Evolutionary conservation across 2,888 invertebrate genomes (phyloP), one percentile per base, ranked within the genome.

Genomic region (Tenthredo distinguenda): DNA sequence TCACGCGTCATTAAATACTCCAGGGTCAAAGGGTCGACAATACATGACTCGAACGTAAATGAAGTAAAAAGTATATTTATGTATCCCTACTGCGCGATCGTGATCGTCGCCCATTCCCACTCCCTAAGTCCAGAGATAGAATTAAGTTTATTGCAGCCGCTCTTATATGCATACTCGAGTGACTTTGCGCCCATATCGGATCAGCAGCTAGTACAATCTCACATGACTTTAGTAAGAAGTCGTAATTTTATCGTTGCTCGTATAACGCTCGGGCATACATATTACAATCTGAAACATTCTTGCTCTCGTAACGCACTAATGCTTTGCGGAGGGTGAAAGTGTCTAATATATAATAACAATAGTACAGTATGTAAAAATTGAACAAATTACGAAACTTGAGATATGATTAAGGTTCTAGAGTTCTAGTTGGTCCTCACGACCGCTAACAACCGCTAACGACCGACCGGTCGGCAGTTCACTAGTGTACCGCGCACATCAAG

Each of bases 371-470:
- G 81, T 81, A 81, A 81, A 81, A 81, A 81, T 81, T 81, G 62
- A 81, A 40, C 5, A 81, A 81, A 81, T 81, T 81, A 81, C 81
- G 81, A 81, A 81, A 81, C 81, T 55, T 26, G 62, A 81, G 81
- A 81, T 81, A 81, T 81, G 81, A 81, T 81, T 81, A 81, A 81
- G 40, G 40, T 62, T 81, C 37, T 40, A 2, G 37, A 18, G 31
- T n/a, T 34, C 18, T n/a, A 37, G 50, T 15, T 62, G 81, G 81
- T 40, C 81, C 81, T 81, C 77, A 77, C 77, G 77, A 77, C 81
- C 81, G 81, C 81, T 58, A 81, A 77, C 50, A 62, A 62, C 81
- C 81, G 62, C 81, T 81, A 81, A 81, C 81, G 81, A 81, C 81
- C 81, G 40, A 81, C 40, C 40, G 81, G 62, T 62, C 81, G 81